phyloP scores from a whole-genome alignment of 2,797 vertebrate genomes.

The Eulemur rubriventer region DNA sequence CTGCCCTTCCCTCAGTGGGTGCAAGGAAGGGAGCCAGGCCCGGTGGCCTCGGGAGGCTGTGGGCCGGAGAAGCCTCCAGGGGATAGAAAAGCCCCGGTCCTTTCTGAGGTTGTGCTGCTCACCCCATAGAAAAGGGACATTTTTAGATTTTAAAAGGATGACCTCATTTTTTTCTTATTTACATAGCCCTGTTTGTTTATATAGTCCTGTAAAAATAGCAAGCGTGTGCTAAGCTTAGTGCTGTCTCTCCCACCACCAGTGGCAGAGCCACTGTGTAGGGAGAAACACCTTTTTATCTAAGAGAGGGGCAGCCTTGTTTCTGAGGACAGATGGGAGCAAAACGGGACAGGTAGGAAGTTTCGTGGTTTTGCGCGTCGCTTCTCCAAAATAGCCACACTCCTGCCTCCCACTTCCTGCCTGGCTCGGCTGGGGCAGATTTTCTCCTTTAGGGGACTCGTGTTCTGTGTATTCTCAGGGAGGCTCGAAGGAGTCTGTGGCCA shows the following conservation, averaged over 20 bases:
- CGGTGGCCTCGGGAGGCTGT: background rate
- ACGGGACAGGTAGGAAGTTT: constrained; percentile 78
- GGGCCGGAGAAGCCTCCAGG: background rate
- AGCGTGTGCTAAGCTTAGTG: constrained; percentile 73
- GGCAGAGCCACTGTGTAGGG: constrained; percentile 59
- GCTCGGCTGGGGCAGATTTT: constrained; percentile 9
- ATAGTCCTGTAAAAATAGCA: constrained; percentile 77
- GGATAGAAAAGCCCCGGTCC: constrained; percentile 45
- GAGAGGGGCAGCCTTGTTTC: constrained; percentile 77
- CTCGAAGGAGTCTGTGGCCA: background rate
- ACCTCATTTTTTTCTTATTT: constrained; percentile 82
- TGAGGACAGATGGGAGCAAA: constrained; percentile 69
- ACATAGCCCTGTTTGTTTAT: constrained; percentile 79
- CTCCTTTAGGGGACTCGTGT: background rate
- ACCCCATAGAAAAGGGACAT: constrained; percentile 54
- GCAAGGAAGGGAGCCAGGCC: background rate
- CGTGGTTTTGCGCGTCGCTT: constrained; percentile 70
- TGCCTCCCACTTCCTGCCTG: constrained; percentile 75
- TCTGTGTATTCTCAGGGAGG: constrained; percentile 31
- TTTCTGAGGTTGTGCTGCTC: constrained; percentile 62
- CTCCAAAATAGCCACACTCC: constrained; percentile 74
- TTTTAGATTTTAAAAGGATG: constrained; percentile 77
- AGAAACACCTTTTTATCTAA: constrained; percentile 75
- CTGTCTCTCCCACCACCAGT: constrained; percentile 35
- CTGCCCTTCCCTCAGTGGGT: background rate